Percentiles rank a stretch among this genome's conserved stretches.
phyloP scores from a whole-genome alignment of 2,113 vertebrate species.

The Scolopax mira region DNA sequence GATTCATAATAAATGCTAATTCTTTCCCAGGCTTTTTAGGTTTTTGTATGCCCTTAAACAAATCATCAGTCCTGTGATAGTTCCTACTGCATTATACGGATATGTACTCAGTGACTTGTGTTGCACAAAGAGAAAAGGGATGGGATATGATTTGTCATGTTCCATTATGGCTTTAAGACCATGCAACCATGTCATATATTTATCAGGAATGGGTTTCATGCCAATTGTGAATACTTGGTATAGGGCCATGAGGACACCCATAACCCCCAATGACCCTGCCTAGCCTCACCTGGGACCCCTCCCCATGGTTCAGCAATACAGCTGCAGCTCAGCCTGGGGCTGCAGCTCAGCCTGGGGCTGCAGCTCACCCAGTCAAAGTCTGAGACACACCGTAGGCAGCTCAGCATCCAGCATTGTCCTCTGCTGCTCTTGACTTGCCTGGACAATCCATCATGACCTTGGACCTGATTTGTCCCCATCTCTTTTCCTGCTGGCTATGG shows the following conservation, averaged over 20 bases:
- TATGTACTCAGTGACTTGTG: background rate
- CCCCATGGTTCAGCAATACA: background rate
- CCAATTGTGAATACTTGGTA: background rate
- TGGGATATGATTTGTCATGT: background rate
- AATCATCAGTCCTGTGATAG: background rate
- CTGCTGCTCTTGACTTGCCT: background rate
- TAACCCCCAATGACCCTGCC: rapidly evolving
- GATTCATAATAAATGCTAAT: background rate
- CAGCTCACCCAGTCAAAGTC: background rate
- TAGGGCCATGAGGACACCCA: background rate
- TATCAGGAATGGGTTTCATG: background rate
- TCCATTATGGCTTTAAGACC: background rate
- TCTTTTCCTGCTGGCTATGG: background rate
- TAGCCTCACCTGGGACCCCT: background rate
- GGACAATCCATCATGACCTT: background rate
- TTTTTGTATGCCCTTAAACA: background rate
- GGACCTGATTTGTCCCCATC: background rate
- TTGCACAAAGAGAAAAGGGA: background rate
- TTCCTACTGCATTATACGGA: background rate
- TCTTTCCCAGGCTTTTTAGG: background rate
- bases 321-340: background rate
- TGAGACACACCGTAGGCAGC: background rate
- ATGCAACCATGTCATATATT: background rate
- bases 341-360: background rate
- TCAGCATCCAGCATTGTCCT: background rate